Base-by-base conservation (phyloP, 2,797 vertebrate genomes). In the Sciurus carolinensis region DNA sequence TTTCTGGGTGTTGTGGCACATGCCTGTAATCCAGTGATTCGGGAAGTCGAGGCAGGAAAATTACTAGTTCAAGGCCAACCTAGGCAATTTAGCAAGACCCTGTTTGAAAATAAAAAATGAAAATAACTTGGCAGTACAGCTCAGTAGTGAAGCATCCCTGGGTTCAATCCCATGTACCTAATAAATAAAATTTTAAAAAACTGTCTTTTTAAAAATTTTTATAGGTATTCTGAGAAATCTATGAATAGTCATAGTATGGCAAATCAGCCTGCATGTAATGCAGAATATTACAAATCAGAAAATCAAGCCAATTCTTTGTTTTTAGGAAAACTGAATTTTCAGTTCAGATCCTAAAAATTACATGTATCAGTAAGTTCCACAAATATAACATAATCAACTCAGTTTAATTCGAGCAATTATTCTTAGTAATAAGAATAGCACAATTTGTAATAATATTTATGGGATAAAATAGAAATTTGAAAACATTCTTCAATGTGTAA, bases 301-400 rank as follows among this genome's bases (percentile, higher is more conserved):
- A 79, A 69, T 96, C 3, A 96, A 50, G 57, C 75, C 13, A 20
- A 77, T 85, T 64, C 39, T 54, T 94, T 20, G 3, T 50, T 93
- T n/a, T 80, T 17, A 52, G 30, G 71, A 85, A 87, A 88, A 30
- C 67, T 67, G 71, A 93, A 76, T 95, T 91, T 94, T 95, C 57
- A 50, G 18, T 96, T 95, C 18, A 94, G 17, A 89, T 83, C n/a
- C 54, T 79, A 59, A 83, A 67, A 73, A 64, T 64, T 94, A 72
- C 11, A 33, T 79, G 10, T 80, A 82, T 82, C 28, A 91, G 11
- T 54, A 80, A 71, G 15, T 5, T 18, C 20, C 33, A 64, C 71
- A 94, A 8, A 62, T 95, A 4, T 67, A 93, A 91, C 81, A 87
- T 71, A 69, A 44, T 69, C 50, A 64, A 73, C 18, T 44, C 0